Conservation (phyloP, 2,888 invertebrate genomes). For the Steinernema hermaphroditum region DNA sequence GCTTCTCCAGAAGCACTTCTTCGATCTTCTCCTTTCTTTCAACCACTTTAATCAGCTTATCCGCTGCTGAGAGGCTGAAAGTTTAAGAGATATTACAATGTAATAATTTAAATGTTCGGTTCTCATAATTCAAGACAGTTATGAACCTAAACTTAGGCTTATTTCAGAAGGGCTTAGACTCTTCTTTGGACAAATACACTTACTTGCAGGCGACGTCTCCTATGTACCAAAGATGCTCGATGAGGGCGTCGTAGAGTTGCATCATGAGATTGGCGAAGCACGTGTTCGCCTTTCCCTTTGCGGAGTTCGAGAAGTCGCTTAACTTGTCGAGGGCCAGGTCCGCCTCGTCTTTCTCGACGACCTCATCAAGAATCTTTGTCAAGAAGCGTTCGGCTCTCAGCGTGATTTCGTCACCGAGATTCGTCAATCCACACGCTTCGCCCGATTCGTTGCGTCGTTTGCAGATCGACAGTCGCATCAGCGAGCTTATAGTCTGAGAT, state of each 20-base stretch:
- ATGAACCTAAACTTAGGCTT: too few species aligned
- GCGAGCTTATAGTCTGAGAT: slow-evolving; percentile 12
- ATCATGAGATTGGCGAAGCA: slow-evolving; percentile 9
- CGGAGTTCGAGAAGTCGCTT: background rate
- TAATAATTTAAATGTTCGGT: too few species aligned
- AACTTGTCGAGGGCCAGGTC: slow-evolving; percentile 4
- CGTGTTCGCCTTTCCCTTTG: background rate
- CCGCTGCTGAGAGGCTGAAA: background rate
- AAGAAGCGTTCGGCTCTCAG: slow-evolving; percentile 19
- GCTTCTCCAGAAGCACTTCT: background rate
- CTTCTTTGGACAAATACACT: too few species aligned
- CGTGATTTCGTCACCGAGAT: slow-evolving; percentile 15
- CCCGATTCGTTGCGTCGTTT: background rate
- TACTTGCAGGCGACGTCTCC: slow-evolving; percentile 12
- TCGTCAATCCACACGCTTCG: background rate
- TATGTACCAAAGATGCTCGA: slow-evolving; percentile 27
- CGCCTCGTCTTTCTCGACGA: background rate
- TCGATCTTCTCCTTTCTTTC: background rate
- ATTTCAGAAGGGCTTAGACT: too few species aligned
- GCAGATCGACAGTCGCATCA: slow-evolving; percentile 6
- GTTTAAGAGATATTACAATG: too few species aligned
- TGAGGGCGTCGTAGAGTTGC: slow-evolving; percentile 16
- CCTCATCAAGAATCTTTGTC: slow-evolving; percentile 7
- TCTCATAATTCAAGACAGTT: too few species aligned
- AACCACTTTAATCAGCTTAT: background rate